Base-by-base conservation (phyloP, 2,888 invertebrate species). In the Pseudoips prasinana region DNA sequence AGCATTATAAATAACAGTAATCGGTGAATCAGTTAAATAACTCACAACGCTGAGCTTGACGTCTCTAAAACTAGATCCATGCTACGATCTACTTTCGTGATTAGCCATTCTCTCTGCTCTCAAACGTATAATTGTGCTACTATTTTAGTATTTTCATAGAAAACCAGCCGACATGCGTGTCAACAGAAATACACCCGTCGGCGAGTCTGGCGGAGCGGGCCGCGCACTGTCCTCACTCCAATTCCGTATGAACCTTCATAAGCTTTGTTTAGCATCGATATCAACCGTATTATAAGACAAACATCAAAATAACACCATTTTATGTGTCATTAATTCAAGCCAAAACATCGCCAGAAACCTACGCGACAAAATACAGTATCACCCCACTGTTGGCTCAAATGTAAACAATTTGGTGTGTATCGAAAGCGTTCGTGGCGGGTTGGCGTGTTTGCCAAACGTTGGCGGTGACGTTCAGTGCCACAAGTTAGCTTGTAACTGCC, bases 251-350 rank as follows among this genome's bases (percentile, higher is more conserved):
- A 55, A 50, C 50, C 55, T 64, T 57, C 54, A 43, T 48, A 41
- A 51, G 55, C 66, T 61, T 62, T 65, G 62, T 65, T 57, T 50
- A 56, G 57, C 58, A 22, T 40, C 50, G 50, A 57, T 53, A 53
- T 46, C 50, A 57, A 51, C 40, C 33, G 33, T 57, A 61, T 64
- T 61, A 56, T 58, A 61, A 64, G 57, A 60, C 52, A 50, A 60
- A 69, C 51, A 67, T 73, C 48, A 63, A 73, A 74, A 73, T 73
- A 73, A 68, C 64, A 67, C 63, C 32, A 54, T 62, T 73, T 73
- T 62, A 72, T 62, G 59, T 62, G 55, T 50, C 62, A 57, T 61
- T 59, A 65, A 70, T 58, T 65, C 57, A 54, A 46, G 46, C 52
- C 46, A 56, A 55, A 59, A 51, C 42, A 45, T 41, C 33, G 46